These are phyloP conservation scores for Halcyon leucocephala DNA, from an alignment of 2,797 vertebrate species.

Conservation along the genomic window DNA sequence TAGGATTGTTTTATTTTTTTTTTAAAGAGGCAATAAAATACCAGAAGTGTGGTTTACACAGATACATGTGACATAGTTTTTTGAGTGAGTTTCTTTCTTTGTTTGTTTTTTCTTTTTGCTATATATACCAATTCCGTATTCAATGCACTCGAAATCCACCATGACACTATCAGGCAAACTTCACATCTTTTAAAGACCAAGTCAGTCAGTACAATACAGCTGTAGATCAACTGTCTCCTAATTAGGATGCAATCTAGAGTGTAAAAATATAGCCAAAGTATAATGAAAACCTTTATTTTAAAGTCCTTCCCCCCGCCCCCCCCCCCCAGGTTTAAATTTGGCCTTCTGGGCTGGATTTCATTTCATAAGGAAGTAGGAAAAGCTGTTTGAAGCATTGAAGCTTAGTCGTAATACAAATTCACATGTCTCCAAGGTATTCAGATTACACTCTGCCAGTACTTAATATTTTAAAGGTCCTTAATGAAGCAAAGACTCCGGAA, in stretches of 20 bases:
- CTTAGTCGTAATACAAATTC: constrained; percentile 14
- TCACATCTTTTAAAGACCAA: background rate
- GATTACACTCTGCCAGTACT: background rate
- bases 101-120: background rate
- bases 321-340: background rate
- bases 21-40: background rate
- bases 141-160: background rate
- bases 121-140: background rate
- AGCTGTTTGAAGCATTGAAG: background rate
- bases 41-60: background rate
- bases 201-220: background rate
- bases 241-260: background rate
- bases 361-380: background rate
- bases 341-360: background rate
- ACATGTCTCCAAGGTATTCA: background rate
- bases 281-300: background rate
- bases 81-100: background rate
- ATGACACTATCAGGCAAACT: rapidly evolving
- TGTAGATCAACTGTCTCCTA: background rate
- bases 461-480: constrained; percentile 9
- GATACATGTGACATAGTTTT: background rate
- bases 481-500: background rate
- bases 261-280: background rate
- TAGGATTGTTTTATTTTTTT: background rate
- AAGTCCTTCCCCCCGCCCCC: background rate